These are phyloP conservation scores for Drosophila algonquin DNA, from an alignment of 2,888 invertebrate species.

Conservation along the genomic window DNA sequence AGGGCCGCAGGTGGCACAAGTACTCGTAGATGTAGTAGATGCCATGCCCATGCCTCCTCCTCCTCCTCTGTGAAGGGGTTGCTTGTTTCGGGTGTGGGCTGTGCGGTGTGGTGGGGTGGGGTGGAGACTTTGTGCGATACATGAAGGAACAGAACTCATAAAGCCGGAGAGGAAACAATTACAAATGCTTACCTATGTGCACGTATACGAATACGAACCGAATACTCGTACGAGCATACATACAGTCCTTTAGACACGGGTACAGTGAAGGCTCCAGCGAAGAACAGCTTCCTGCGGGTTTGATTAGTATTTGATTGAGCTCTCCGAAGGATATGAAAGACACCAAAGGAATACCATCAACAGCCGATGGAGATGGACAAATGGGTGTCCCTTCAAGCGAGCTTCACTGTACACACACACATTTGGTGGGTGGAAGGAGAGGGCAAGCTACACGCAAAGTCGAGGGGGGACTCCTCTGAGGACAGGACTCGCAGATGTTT, in stretches of 20 bases:
- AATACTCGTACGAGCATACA: no score
- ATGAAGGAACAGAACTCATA: constrained; percentile 69
- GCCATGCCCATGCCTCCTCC: neutral
- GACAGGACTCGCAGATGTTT: constrained; percentile 60
- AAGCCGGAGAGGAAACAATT: constrained; percentile 77
- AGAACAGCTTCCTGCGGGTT: neutral
- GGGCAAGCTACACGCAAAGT: constrained; percentile 5
- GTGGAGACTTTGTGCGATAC: constrained; percentile 66
- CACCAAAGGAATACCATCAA: no score
- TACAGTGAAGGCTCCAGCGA: neutral
- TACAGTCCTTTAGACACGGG: neutral
- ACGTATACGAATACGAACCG: no score
- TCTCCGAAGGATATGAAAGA: no score
- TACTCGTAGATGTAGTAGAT: neutral
- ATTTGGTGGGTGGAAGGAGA: neutral
- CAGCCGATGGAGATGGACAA: no score
- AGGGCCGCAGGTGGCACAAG: constrained; percentile 4
- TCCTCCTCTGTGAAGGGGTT: constrained; percentile 17
- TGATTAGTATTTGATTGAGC: neutral
- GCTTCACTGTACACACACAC: neutral
- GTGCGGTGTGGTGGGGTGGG: no score
- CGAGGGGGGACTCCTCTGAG: neutral
- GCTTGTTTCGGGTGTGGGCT: constrained; percentile 7
- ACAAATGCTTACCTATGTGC: constrained; percentile 43
- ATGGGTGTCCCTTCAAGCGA: neutral